Evolutionary conservation across 2,113 vertebrate species (phyloP).

Genomic region (Thunnus thynnus): DNA sequence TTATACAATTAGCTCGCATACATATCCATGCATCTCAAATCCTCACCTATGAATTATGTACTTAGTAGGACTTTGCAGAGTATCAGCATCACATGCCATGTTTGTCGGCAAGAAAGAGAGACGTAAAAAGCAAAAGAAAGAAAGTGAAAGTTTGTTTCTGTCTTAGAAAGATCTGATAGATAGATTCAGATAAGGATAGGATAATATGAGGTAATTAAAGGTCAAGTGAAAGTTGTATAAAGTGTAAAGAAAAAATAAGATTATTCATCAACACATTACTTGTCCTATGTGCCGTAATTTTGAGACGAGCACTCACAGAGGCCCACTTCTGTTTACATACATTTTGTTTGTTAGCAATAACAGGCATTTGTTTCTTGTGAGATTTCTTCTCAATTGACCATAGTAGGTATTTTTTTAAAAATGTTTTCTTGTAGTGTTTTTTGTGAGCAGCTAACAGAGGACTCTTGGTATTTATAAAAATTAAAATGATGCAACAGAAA

Average conservation of each 20-base stretch:
- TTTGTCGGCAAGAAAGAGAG: slow-evolving; percentile 18
- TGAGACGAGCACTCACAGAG: background rate
- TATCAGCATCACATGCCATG: slow-evolving; percentile 47
- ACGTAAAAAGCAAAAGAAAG: background rate
- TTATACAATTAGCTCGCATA: slow-evolving; percentile 67
- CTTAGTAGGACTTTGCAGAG: slow-evolving; percentile 71
- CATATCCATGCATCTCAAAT: slow-evolving; percentile 67
- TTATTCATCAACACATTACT: background rate
- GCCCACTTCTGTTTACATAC: background rate
- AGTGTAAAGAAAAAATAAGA: background rate
- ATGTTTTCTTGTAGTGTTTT: background rate
- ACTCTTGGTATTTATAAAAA: background rate
- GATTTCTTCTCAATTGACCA: background rate
- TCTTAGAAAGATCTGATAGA: background rate
- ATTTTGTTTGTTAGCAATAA: background rate
- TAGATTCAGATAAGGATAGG: background rate
- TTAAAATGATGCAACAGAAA: slow-evolving; percentile 9
- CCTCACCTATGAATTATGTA: slow-evolving; percentile 72
- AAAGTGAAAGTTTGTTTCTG: background rate
- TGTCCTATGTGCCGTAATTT: background rate
- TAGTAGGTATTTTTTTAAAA: background rate
- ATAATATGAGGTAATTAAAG: background rate
- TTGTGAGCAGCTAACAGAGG: background rate
- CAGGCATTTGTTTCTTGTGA: background rate
- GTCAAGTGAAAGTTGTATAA: background rate